Evolutionary conservation across 2,797 vertebrate species (phyloP).

Genomic region (Catharus ustulatus): DNA sequence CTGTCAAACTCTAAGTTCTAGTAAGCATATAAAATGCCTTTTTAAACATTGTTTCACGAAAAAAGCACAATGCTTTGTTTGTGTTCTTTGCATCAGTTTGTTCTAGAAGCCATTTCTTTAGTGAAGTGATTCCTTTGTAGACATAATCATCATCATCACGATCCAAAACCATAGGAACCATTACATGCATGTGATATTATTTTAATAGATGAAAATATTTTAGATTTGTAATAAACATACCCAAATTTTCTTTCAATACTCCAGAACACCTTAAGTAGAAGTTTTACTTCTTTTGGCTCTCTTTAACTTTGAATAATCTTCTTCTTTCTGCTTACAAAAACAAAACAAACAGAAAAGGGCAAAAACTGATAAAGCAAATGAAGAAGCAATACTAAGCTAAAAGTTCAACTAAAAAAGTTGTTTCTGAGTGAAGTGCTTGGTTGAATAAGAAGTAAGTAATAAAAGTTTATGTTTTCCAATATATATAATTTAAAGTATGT

Average conservation of each 20-base stretch:
- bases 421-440: background rate
- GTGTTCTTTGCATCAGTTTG: background rate
- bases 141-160: background rate
- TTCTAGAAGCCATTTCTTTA: background rate
- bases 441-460: background rate
- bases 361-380: background rate
- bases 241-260: background rate
- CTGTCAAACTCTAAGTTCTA: background rate
- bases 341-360: background rate
- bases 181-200: background rate
- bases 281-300: constrained; percentile 43
- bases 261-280: background rate
- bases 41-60: background rate
- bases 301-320: constrained; percentile 39
- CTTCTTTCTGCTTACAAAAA: constrained; percentile 52
- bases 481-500: background rate
- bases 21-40: background rate
- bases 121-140: background rate
- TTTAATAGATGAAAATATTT: background rate
- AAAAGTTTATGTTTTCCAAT: background rate
- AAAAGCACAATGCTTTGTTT: background rate
- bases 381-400: background rate
- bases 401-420: background rate
- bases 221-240: constrained; percentile 8
- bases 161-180: background rate